These are phyloP conservation scores for Hemibagrus wyckioides DNA, from an alignment of 2,113 vertebrate species.

Conservation along the genomic window DNA sequence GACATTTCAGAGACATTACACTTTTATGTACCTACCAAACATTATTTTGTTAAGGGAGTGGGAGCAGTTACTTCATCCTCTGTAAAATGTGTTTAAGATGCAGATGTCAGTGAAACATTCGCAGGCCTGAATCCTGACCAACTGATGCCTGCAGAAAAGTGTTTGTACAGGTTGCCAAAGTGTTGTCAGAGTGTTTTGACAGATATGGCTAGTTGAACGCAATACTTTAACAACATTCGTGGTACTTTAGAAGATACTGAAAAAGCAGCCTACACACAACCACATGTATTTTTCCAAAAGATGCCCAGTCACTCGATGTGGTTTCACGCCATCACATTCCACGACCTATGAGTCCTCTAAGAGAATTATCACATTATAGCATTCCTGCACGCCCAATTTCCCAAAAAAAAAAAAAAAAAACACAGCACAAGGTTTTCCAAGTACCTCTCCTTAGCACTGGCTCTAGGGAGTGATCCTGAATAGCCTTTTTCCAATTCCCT, in stretches of 20 bases:
- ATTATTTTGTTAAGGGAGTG: constrained; percentile 55
- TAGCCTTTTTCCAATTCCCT: constrained; percentile 51
- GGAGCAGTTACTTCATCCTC: constrained; percentile 63
- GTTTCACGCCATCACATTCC: constrained; percentile 73
- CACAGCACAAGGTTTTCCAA: constrained; percentile 67
- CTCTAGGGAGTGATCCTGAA: constrained; percentile 56
- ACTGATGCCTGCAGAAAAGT: constrained; percentile 9
- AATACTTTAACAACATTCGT: constrained; percentile 59
- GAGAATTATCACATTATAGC: constrained; percentile 78
- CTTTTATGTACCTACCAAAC: constrained; percentile 67
- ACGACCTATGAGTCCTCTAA: constrained; percentile 70
- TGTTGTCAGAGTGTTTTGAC: constrained; percentile 69
- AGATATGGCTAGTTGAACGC: constrained; percentile 67
- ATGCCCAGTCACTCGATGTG: constrained; percentile 64
- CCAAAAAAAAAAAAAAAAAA: constrained; percentile 61
- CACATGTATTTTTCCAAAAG: constrained; percentile 70
- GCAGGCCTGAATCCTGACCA: constrained; percentile 13
- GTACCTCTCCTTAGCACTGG: constrained; percentile 66
- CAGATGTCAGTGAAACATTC: constrained; percentile 59
- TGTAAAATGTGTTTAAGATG: constrained; percentile 60
- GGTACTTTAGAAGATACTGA: constrained; percentile 50
- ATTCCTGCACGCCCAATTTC: constrained; percentile 76
- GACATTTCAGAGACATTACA: constrained; percentile 71
- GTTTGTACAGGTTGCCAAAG: constrained; percentile 48
- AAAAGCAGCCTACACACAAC: constrained; percentile 60